These are phyloP conservation scores for Cynocephalus volans DNA, from an alignment of 2,113 vertebrate genomes.

Conservation along the genomic window DNA sequence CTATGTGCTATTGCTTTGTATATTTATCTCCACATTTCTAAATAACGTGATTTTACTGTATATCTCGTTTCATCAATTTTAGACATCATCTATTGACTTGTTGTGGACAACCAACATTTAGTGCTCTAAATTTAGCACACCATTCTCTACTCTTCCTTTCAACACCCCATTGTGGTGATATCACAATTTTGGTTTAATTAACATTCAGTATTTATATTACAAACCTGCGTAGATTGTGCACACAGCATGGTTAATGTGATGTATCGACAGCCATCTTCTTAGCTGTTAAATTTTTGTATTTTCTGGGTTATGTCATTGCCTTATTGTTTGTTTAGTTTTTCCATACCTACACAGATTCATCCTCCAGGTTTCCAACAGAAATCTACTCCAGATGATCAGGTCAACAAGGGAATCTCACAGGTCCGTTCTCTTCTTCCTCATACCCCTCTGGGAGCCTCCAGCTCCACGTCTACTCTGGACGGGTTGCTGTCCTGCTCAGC, in stretches of 20 bases:
- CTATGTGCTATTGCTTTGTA: neutral
- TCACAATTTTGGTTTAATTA: neutral
- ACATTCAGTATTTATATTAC: neutral
- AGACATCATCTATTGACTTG: neutral
- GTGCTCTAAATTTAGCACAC: neutral
- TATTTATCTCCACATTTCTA: neutral
- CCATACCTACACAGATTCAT: neutral
- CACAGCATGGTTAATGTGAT: neutral
- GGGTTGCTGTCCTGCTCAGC: neutral
- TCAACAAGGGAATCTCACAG: neutral
- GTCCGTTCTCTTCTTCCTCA: neutral
- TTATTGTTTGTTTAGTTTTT: neutral
- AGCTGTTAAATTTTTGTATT: neutral
- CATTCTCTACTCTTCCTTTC: neutral
- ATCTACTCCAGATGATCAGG: neutral
- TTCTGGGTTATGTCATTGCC: neutral
- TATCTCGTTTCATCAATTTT: neutral
- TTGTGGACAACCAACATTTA: neutral
- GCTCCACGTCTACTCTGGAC: fast-evolving
- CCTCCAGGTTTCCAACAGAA: neutral
- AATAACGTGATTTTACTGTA: neutral
- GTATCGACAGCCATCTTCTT: neutral
- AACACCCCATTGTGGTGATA: neutral
- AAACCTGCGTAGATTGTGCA: neutral
- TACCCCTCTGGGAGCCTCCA: neutral